These are phyloP conservation scores for Taeniopygia guttata DNA, from an alignment of 2,797 vertebrate species.

Conservation along the genomic window DNA sequence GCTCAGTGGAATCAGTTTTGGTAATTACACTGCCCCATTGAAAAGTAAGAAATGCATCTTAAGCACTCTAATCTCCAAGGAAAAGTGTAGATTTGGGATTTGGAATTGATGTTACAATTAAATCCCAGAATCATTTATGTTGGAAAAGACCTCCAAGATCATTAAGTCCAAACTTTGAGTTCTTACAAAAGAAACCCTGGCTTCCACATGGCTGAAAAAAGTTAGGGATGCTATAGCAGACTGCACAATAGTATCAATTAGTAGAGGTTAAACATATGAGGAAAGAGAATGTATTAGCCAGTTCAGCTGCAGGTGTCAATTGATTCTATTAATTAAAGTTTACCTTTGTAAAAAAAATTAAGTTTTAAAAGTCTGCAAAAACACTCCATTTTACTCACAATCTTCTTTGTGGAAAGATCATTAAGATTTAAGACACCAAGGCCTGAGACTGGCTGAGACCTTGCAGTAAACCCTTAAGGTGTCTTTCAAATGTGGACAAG, in stretches of 20 bases:
- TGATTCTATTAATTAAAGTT: background rate
- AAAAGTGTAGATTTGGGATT: background rate
- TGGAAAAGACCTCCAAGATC: background rate
- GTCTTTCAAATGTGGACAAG: background rate
- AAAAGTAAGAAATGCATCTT: background rate
- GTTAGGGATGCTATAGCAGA: background rate
- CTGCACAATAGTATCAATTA: background rate
- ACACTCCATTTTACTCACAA: background rate
- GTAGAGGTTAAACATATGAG: background rate
- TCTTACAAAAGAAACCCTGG: background rate
- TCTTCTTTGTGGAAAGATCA: background rate
- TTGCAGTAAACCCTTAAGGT: background rate
- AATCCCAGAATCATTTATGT: background rate
- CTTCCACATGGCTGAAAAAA: background rate
- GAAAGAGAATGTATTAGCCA: background rate
- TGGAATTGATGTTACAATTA: background rate
- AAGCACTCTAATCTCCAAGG: background rate
- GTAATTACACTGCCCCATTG: background rate
- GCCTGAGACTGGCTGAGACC: background rate
- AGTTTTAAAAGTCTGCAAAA: background rate
- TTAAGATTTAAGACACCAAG: background rate
- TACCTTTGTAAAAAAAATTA: conserved; percentile 13
- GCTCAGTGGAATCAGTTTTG: background rate
- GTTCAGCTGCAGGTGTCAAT: background rate
- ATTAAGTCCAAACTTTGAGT: background rate